Conservation (phyloP, 2,113 vertebrate genomes). For the Stegostoma tigrinum region DNA sequence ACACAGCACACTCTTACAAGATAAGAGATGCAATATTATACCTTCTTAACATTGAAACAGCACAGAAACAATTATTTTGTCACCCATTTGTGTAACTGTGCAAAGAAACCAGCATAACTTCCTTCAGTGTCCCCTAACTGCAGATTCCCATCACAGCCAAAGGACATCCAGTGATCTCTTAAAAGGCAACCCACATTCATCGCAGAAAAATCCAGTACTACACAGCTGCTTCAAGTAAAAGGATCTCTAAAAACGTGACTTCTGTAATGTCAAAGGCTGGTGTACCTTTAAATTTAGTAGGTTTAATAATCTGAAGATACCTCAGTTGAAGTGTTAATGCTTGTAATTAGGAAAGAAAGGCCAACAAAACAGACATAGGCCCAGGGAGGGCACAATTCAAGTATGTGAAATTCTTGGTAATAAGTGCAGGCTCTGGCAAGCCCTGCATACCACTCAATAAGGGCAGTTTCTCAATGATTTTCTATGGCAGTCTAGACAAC, state of each 20-base stretch:
- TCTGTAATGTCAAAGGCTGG: too few species aligned
- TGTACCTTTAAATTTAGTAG: too few species aligned
- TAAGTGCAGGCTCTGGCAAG: background rate
- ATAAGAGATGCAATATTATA: background rate
- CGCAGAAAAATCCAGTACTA: too few species aligned
- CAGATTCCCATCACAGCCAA: background rate
- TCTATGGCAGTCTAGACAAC: background rate
- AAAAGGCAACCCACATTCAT: too few species aligned
- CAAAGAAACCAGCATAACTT: background rate
- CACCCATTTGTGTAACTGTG: background rate
- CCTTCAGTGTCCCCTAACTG: background rate
- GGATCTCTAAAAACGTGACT: too few species aligned
- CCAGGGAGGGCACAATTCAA: background rate
- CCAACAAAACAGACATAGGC: too few species aligned
- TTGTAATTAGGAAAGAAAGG: too few species aligned
- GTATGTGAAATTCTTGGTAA: background rate
- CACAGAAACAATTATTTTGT: background rate
- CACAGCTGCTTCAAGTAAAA: too few species aligned
- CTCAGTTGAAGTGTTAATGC: too few species aligned
- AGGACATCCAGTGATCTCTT: too few species aligned
- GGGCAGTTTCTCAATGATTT: background rate
- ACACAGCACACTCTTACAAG: background rate
- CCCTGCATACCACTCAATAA: too few species aligned
- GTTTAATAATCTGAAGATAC: too few species aligned
- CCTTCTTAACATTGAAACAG: background rate